Percentiles rank a stretch among this genome's conserved stretches.
These are phyloP conservation scores for Lasius platythorax DNA, from an alignment of 2,888 invertebrate species.

Conservation along the genomic window DNA sequence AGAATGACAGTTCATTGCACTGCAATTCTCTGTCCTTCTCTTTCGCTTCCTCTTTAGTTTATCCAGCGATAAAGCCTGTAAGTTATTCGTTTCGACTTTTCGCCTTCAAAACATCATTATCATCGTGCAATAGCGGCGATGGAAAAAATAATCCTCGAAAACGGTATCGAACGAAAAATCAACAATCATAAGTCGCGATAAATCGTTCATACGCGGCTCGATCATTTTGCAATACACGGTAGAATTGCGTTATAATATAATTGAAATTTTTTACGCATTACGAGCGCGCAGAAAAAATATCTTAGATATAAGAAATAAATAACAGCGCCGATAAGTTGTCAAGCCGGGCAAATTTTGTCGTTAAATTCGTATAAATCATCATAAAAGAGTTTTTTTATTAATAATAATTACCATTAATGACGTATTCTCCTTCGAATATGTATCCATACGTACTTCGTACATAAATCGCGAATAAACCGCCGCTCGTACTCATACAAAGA, in stretches of 20 bases:
- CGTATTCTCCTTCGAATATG: background rate
- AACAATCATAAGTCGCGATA: background rate
- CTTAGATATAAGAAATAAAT: background rate
- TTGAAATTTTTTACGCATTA: background rate
- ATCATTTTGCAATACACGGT: background rate
- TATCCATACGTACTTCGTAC: too few relatives aligned
- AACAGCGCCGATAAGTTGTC: background rate
- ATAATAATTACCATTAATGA: slow-evolving; percentile 12
- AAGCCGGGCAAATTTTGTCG: background rate
- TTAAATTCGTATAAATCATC: background rate
- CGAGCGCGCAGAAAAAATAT: background rate
- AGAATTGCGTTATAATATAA: background rate
- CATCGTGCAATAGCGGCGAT: background rate
- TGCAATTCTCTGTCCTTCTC: background rate
- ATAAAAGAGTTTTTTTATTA: background rate
- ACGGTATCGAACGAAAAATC: background rate
- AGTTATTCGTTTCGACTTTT: slow-evolving; percentile 20
- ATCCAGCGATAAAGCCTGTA: background rate
- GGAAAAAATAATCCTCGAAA: slow-evolving; percentile 19
- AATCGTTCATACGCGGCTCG: background rate
- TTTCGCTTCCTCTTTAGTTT: background rate
- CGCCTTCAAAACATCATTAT: slow-evolving; percentile 10
- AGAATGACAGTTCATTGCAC: slow-evolving; percentile 48
- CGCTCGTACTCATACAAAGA: background rate
- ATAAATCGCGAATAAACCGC: background rate